Percentiles rank a stretch among this genome's conserved stretches.
Conservation (phyloP, 2,797 vertebrate species). For the Octomys mimax region DNA sequence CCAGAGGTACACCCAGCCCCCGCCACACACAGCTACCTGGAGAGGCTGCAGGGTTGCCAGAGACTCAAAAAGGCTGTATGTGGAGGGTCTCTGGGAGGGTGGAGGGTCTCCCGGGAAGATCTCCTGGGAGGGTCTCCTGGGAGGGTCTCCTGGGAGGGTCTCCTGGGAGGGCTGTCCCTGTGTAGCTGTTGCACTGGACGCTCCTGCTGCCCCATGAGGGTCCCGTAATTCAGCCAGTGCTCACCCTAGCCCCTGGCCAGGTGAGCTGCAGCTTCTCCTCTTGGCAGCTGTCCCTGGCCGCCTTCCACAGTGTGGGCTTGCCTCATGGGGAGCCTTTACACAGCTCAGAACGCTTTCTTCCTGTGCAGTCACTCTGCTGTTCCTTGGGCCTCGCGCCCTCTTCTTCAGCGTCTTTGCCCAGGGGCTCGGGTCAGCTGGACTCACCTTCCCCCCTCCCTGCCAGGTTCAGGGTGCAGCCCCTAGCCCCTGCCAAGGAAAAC, state of each 20-base stretch:
- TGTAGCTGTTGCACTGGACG: fast-evolving
- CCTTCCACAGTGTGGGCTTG: neutral
- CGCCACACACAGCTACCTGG: neutral
- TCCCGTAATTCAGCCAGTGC: neutral
- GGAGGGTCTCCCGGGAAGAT: fast-evolving
- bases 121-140: fast-evolving
- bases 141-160: no score
- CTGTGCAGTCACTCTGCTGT: fast-evolving
- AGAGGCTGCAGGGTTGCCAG: no score
- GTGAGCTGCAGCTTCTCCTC: neutral
- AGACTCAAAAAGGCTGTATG: neutral
- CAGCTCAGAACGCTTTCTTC: neutral
- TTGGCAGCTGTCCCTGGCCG: conserved; percentile 21
- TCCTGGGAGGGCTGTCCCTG: no score
- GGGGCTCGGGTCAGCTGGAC: fast-evolving
- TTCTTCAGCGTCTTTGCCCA: fast-evolving
- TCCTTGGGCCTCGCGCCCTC: fast-evolving
- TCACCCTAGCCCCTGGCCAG: fast-evolving
- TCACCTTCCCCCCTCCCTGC: fast-evolving
- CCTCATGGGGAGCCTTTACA: neutral
- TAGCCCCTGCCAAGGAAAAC: neutral
- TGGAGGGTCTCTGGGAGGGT: no score
- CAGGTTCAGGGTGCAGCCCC: neutral
- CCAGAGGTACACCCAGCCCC: neutral
- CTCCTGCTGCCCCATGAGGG: neutral